A percentile compares a stretch with the other conserved stretches of the same genome.
These are phyloP conservation scores for Dicrurus megarhynchus DNA, from an alignment of 2,113 vertebrate species.

Conservation along the genomic window DNA sequence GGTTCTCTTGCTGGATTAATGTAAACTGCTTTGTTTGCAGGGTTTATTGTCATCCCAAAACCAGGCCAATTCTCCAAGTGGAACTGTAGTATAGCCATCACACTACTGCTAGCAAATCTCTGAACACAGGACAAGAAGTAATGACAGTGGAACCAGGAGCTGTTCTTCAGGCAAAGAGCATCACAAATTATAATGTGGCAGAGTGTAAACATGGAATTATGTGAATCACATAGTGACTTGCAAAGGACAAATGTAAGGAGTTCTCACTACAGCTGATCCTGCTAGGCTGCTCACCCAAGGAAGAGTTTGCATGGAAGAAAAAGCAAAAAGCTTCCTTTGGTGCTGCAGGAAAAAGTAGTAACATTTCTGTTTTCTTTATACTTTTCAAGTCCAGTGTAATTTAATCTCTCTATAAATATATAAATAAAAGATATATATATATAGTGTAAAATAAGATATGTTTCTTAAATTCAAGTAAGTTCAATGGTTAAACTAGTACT, in stretches of 20 bases:
- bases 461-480: slow-evolving; percentile 71
- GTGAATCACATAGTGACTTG: slow-evolving; percentile 69
- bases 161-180: slow-evolving; percentile 84
- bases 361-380: slow-evolving; percentile 71
- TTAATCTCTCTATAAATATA: slow-evolving; percentile 66
- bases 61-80: slow-evolving; percentile 95
- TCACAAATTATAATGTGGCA: slow-evolving; percentile 77
- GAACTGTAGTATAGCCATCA: slow-evolving; percentile 92
- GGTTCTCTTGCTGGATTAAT: slow-evolving; percentile 74
- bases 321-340: slow-evolving; percentile 53
- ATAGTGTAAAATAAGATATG: slow-evolving; percentile 72
- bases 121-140: slow-evolving; percentile 78
- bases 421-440: slow-evolving; percentile 49
- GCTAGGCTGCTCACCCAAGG: slow-evolving; percentile 61
- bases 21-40: slow-evolving; percentile 89
- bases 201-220: slow-evolving; percentile 65
- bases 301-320: slow-evolving; percentile 34
- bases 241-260: slow-evolving; percentile 52
- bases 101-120: slow-evolving; percentile 84
- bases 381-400: slow-evolving; percentile 68
- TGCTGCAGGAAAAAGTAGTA: slow-evolving; percentile 70
- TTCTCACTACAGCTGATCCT: slow-evolving; percentile 53
- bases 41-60: slow-evolving; percentile 91
- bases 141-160: slow-evolving; percentile 81
- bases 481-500: slow-evolving; percentile 74